phyloP scores from a whole-genome alignment of 2,888 invertebrate genomes.

The Drosophila melanocephala region DNA sequence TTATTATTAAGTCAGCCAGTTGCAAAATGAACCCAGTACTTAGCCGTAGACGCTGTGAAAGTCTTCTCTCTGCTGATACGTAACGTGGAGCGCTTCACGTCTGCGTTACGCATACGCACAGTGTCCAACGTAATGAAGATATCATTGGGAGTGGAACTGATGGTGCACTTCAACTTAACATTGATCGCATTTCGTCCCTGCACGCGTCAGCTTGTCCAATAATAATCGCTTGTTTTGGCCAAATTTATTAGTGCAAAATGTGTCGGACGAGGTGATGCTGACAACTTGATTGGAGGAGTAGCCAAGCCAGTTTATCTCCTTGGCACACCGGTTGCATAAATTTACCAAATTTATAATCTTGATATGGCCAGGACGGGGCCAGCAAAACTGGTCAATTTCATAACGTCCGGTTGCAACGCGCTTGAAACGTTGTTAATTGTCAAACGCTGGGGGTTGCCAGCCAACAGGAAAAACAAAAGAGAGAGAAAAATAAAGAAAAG shows the following conservation, averaged over 20 bases:
- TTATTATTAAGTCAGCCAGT: constrained; percentile 28
- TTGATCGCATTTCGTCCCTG: constrained; percentile 68
- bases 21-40: constrained; percentile 54
- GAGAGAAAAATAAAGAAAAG: constrained; percentile 1
- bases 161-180: constrained; percentile 76
- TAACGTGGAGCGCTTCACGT: constrained; percentile 37
- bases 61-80: constrained; percentile 45
- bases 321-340: constrained; percentile 73
- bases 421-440: constrained; percentile 81
- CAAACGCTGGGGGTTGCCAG: constrained; percentile 56
- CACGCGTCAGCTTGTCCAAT: constrained; percentile 40
- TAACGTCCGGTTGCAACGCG: constrained; percentile 80
- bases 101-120: constrained; percentile 71
- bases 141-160: neutral
- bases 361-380: constrained; percentile 63
- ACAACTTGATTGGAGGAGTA: constrained; percentile 71
- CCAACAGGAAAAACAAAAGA: constrained; percentile 56
- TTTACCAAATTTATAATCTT: constrained; percentile 77
- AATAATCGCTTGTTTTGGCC: constrained; percentile 27
- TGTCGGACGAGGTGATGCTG: constrained; percentile 51
- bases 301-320: constrained; percentile 37
- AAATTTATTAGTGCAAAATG: constrained; percentile 61
- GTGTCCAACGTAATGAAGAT: constrained; percentile 25
- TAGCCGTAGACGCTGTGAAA: constrained; percentile 58
- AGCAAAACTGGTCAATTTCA: constrained; percentile 76